Percentiles rank a stretch among this genome's conserved stretches.
Evolutionary conservation across 2,113 vertebrate genomes (phyloP).

Genomic region (Pollimyrus isidori): DNA sequence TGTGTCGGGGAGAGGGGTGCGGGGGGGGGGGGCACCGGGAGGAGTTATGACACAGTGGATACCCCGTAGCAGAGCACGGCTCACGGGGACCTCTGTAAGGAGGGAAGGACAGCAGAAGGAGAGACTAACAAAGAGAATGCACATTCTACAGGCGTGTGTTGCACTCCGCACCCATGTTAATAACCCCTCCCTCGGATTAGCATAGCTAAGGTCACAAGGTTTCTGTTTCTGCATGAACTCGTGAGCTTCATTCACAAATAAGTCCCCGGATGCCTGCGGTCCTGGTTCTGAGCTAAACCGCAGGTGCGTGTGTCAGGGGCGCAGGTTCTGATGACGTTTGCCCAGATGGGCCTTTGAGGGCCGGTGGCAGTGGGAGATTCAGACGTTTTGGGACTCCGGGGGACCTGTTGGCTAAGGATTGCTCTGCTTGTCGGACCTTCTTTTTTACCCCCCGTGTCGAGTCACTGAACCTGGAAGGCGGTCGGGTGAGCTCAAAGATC

Average conservation of each 20-base stretch:
- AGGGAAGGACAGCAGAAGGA: neutral
- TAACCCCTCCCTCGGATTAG: neutral
- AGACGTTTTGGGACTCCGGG: constrained; percentile 8
- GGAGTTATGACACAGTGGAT: constrained; percentile 53
- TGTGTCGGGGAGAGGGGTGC: constrained; percentile 37
- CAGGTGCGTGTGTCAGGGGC: constrained; percentile 37
- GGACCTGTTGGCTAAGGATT: constrained; percentile 16
- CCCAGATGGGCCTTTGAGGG: constrained; percentile 28
- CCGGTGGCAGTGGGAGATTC: constrained; percentile 15
- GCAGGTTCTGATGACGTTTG: constrained; percentile 56
- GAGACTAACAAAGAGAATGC: neutral
- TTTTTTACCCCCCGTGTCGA: neutral
- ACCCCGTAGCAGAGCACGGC: constrained; percentile 37
- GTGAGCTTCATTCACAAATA: neutral
- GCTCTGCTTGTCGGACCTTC: neutral
- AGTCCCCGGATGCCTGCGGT: neutral
- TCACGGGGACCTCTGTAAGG: neutral
- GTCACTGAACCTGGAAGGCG: neutral
- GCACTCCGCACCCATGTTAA: neutral
- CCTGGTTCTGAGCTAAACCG: neutral
- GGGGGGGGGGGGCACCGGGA: constrained; percentile 30
- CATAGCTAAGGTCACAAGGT: neutral
- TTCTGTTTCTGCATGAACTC: neutral
- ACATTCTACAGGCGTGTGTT: neutral
- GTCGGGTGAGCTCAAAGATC: neutral